Percentiles rank a stretch among this genome's conserved stretches.
These are phyloP conservation scores for Gavia stellata DNA, from an alignment of 2,113 vertebrate genomes.

Conservation along the genomic window DNA sequence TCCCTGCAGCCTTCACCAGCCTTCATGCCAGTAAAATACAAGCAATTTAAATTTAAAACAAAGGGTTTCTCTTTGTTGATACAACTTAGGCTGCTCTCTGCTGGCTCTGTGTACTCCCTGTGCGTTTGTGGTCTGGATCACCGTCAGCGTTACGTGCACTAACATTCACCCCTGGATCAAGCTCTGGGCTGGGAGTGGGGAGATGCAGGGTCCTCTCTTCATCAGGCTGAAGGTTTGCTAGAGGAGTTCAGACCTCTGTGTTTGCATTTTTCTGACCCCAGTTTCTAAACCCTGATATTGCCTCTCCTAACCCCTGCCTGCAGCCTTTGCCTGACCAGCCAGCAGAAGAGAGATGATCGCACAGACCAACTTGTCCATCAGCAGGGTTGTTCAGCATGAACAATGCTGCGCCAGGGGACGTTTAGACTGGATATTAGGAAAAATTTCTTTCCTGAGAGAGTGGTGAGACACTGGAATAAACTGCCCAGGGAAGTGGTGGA, in stretches of 20 bases:
- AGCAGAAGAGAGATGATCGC: background rate
- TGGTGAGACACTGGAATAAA: too few relatives aligned
- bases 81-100: background rate
- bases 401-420: too few relatives aligned
- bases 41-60: background rate
- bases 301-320: too few relatives aligned
- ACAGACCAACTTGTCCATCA: background rate
- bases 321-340: too few relatives aligned
- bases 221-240: too few relatives aligned
- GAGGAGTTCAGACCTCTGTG: too few relatives aligned
- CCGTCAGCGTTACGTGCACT: fast-evolving
- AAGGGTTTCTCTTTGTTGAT: background rate
- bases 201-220: background rate
- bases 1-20: background rate
- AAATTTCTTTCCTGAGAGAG: too few relatives aligned
- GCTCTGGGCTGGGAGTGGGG: background rate
- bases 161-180: background rate
- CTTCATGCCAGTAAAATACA: background rate
- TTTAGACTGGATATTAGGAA: too few relatives aligned
- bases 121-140: background rate
- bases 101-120: background rate
- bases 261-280: too few relatives aligned
- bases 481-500: too few relatives aligned
- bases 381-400: background rate
- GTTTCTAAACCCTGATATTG: too few relatives aligned